phyloP scores from a whole-genome alignment of 2,888 invertebrate genomes.

The Noctua fimbriata region DNA sequence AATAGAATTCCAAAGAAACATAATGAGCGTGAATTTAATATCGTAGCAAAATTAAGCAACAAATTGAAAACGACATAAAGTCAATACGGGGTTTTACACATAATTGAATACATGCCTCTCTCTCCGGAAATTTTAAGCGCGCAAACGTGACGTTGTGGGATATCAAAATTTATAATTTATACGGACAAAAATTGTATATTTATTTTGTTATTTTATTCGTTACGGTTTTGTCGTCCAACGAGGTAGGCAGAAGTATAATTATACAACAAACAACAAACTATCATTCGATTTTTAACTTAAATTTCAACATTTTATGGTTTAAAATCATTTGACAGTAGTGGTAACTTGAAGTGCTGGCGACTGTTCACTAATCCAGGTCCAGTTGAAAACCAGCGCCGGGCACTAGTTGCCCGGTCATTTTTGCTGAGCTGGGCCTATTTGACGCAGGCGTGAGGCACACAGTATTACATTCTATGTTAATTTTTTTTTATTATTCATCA shows the following conservation, averaged over 20 bases:
- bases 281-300: no score
- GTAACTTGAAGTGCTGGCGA: no score
- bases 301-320: no score
- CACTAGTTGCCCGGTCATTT: not conserved
- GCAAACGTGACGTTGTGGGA: slow-evolving; percentile 28
- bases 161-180: slow-evolving; percentile 21
- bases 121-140: slow-evolving; percentile 47
- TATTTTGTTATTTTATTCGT: slow-evolving; percentile 20
- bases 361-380: no score
- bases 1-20: slow-evolving; percentile 14
- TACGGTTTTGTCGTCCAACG: not conserved
- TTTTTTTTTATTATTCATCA: no score
- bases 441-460: no score
- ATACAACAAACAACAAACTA: no score
- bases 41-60: slow-evolving; percentile 39
- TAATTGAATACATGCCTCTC: slow-evolving; percentile 50
- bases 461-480: no score
- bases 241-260: not conserved
- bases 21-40: slow-evolving; percentile 47
- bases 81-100: slow-evolving; percentile 47
- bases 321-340: no score
- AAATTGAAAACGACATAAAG: slow-evolving; percentile 60
- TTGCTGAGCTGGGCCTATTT: no score
- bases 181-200: slow-evolving; percentile 11
- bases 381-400: not conserved